These are phyloP conservation scores for Trachelus iudaicus DNA, from an alignment of 2,888 invertebrate genomes.

Conservation along the genomic window DNA sequence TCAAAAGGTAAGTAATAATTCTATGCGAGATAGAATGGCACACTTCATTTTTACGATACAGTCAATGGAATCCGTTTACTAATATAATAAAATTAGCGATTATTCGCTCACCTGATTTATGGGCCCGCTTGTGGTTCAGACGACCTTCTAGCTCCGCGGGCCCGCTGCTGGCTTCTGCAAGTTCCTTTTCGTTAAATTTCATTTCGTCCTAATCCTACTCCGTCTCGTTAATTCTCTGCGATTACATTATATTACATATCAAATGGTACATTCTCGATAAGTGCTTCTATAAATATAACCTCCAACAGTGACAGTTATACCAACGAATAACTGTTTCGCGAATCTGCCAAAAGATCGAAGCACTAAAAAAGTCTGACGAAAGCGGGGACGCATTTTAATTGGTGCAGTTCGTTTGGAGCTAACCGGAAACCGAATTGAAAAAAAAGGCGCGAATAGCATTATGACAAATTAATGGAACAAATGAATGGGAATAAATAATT, in stretches of 20 bases:
- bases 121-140: slow-evolving; percentile 73
- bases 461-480: too few relatives aligned
- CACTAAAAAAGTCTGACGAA: background rate
- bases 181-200: slow-evolving; percentile 79
- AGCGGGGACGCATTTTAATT: too few relatives aligned
- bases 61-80: background rate
- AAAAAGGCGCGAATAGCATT: too few relatives aligned
- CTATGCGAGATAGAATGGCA: background rate
- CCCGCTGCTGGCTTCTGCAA: slow-evolving; percentile 73
- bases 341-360: background rate
- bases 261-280: background rate
- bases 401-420: too few relatives aligned
- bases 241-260: background rate
- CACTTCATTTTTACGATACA: background rate
- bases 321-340: background rate
- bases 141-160: slow-evolving; percentile 76
- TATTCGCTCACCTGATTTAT: slow-evolving; percentile 55
- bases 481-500: too few relatives aligned
- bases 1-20: background rate
- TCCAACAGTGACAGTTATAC: background rate
- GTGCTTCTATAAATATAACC: background rate
- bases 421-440: too few relatives aligned
- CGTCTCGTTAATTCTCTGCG: background rate
- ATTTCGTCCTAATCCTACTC: slow-evolving; percentile 63
- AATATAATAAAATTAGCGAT: background rate